Percentiles rank a stretch among this genome's conserved stretches.
Evolutionary conservation across 2,113 vertebrate species (phyloP).

Genomic region (Galemys pyrenaicus): DNA sequence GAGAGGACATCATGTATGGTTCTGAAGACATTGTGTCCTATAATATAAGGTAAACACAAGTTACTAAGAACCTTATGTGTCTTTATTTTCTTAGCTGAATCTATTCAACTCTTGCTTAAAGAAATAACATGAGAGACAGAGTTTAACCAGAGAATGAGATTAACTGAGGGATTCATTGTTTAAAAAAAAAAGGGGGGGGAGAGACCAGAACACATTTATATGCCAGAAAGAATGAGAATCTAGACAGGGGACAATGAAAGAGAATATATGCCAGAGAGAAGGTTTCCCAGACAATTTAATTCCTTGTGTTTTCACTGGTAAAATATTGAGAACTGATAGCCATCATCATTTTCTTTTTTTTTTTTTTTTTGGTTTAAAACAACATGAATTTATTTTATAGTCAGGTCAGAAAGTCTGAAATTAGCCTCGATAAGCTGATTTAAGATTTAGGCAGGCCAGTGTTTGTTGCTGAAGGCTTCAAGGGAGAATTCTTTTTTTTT

Average conservation of each 20-base stretch:
- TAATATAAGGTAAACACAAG: no score
- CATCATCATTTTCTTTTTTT: no score
- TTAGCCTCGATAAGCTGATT: background rate
- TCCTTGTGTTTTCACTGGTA: background rate
- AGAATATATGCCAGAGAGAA: background rate
- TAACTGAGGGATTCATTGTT: background rate
- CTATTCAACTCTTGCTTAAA: no score
- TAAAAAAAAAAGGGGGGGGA: no score
- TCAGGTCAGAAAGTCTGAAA: conserved; percentile 19
- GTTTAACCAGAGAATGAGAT: background rate
- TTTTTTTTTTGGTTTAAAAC: conserved; percentile 36
- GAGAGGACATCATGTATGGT: no score
- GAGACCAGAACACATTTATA: background rate
- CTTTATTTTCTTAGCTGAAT: no score
- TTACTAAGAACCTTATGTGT: no score
- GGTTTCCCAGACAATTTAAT: background rate
- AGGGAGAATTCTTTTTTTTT: background rate
- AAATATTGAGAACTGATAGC: background rate
- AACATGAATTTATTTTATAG: background rate
- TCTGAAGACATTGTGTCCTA: no score
- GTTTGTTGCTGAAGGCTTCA: background rate
- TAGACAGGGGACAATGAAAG: background rate
- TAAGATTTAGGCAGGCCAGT: background rate
- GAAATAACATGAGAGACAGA: no score
- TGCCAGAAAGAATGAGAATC: background rate